Evolutionary conservation across 1,140 invertebrate genomes (phyloP).

Genomic region (Protaetia brevitarsis): DNA sequence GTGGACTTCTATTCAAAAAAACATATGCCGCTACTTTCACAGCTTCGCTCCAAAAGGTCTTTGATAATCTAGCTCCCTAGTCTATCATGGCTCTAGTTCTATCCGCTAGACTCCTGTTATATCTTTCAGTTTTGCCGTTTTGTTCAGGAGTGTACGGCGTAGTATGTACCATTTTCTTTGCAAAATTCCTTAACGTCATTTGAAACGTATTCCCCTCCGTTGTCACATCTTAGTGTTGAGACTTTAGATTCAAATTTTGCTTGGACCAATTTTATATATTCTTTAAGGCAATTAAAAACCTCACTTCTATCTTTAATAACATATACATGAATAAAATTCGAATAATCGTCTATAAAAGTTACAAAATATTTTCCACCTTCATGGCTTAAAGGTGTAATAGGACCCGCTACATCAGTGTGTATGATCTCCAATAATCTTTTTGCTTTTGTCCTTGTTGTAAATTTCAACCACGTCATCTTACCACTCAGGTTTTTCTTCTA

Average conservation of each 20-base stretch:
- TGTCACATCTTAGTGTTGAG: slow-evolving; percentile 39
- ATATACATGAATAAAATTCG: slow-evolving; percentile 44
- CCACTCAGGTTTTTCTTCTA: too few species aligned
- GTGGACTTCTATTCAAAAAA: slow-evolving; percentile 44
- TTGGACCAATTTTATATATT: slow-evolving; percentile 39
- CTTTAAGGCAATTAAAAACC: slow-evolving; percentile 35
- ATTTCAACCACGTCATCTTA: slow-evolving; percentile 23
- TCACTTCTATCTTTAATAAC: slow-evolving; percentile 42
- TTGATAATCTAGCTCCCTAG: slow-evolving; percentile 37
- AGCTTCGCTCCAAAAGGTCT: slow-evolving; percentile 49
- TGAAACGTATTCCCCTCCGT: slow-evolving; percentile 39
- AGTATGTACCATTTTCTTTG: slow-evolving; percentile 36
- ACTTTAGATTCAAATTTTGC: slow-evolving; percentile 37
- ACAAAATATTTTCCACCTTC: slow-evolving; percentile 46
- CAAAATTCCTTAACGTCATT: slow-evolving; percentile 35
- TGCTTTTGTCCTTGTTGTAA: slow-evolving; percentile 15
- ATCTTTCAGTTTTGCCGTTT: slow-evolving; percentile 49
- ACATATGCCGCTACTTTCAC: slow-evolving; percentile 48
- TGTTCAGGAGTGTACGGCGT: slow-evolving; percentile 45
- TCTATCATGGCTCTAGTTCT: slow-evolving; percentile 45
- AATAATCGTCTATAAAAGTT: slow-evolving; percentile 48
- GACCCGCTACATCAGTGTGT: slow-evolving; percentile 47
- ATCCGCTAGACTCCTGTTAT: slow-evolving; percentile 48
- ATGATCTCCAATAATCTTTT: slow-evolving; percentile 39
- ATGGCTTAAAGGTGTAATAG: slow-evolving; percentile 37